Evolutionary conservation across 2,113 vertebrate genomes (phyloP).

Genomic region (Halcyon malimbica): DNA sequence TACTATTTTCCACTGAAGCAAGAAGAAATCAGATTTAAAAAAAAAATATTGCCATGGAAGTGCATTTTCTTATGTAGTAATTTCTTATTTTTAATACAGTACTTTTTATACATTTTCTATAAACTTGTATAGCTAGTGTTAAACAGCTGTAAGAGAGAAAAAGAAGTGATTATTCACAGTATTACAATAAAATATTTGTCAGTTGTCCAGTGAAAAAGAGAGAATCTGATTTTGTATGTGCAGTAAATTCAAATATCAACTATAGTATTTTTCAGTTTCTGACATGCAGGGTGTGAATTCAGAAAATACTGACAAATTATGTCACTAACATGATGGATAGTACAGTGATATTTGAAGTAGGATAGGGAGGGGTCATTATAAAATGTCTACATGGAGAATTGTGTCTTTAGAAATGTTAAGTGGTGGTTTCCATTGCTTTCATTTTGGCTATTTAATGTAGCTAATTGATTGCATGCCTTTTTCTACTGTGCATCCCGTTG

Average conservation of each 20-base stretch:
- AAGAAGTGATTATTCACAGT: neutral
- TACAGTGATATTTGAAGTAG: neutral
- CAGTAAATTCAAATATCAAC: neutral
- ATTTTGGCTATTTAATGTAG: slow-evolving; percentile 23
- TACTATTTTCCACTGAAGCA: neutral
- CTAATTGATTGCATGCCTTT: slow-evolving; percentile 33
- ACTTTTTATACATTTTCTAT: neutral
- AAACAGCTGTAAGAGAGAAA: neutral
- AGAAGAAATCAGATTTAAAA: neutral
- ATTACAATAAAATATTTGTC: neutral
- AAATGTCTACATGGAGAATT: neutral
- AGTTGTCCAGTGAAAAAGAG: neutral
- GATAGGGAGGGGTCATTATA: neutral
- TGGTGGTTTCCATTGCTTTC: neutral
- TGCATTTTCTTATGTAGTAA: neutral
- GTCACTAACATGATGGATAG: neutral
- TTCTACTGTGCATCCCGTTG: slow-evolving; percentile 46
- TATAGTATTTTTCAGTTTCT: neutral
- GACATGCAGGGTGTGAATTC: neutral
- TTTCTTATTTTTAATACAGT: neutral
- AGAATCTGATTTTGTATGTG: neutral
- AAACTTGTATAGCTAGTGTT: neutral
- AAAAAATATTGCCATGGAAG: neutral
- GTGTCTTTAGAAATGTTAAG: neutral
- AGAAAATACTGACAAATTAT: neutral